Percentiles rank a stretch among this genome's conserved stretches.
These are phyloP conservation scores for Steatornis caripensis DNA, from an alignment of 2,113 vertebrate species.

Conservation along the genomic window DNA sequence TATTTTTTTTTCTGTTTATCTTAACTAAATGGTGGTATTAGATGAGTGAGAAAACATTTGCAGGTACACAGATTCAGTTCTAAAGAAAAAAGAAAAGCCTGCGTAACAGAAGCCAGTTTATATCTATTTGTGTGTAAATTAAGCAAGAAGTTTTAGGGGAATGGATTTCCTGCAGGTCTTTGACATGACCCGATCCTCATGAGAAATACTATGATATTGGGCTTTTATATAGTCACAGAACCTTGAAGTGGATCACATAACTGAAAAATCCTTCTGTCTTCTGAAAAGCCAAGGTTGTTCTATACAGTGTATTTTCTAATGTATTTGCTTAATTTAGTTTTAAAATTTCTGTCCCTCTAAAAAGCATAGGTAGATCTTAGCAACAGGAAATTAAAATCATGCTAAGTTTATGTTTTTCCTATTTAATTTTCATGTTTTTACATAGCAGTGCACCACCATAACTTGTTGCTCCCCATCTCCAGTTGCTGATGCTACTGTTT, in stretches of 20 bases:
- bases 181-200: background rate
- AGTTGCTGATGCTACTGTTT: background rate
- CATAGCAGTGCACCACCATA: background rate
- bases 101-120: background rate
- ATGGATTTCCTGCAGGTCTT: background rate
- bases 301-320: background rate
- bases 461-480: background rate
- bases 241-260: background rate
- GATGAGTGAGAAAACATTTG: background rate
- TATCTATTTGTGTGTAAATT: background rate
- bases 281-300: background rate
- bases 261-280: background rate
- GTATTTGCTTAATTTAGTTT: background rate
- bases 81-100: background rate
- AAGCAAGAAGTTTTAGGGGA: background rate
- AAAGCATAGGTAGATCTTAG: background rate
- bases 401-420: background rate
- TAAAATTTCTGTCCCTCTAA: background rate
- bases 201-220: background rate
- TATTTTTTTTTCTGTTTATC: background rate
- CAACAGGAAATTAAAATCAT: background rate
- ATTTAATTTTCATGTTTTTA: background rate
- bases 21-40: background rate
- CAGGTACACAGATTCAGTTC: background rate
- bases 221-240: background rate